Conservation (phyloP, 1,140 invertebrate genomes). For the Diorhabda carinulata region DNA sequence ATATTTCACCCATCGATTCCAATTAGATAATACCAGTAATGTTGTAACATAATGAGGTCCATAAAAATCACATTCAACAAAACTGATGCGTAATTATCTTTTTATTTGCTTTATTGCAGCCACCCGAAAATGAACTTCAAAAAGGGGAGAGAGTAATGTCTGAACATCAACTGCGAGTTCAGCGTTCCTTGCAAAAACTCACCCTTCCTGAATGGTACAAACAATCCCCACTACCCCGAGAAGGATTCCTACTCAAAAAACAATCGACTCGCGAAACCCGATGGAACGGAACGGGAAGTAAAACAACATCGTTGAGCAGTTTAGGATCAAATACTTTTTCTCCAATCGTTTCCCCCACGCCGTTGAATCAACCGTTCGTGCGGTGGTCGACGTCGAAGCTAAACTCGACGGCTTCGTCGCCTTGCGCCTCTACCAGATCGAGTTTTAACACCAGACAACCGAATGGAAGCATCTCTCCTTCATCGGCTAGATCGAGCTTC, state of each 20-base stretch:
- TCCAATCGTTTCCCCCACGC: conserved; percentile 41
- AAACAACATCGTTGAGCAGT: conserved; percentile 46
- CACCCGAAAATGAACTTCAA: conserved; percentile 88
- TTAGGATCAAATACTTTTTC: conserved; percentile 47
- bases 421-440: conserved; percentile 60
- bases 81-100: no score
- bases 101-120: conserved; percentile 56
- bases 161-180: conserved; percentile 88
- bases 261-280: conserved; percentile 30
- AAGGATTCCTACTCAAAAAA: conserved; percentile 58
- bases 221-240: conserved; percentile 68
- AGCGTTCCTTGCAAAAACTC: conserved; percentile 85
- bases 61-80: no score
- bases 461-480: conserved; percentile 45
- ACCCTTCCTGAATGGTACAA: conserved; percentile 95
- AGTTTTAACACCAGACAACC: conserved; percentile 55
- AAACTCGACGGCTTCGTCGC: conserved; percentile 69
- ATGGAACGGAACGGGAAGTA: conserved; percentile 45
- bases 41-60: no score
- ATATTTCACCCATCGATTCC: no score
- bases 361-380: conserved; percentile 55
- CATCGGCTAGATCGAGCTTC: conserved; percentile 58
- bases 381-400: conserved; percentile 82
- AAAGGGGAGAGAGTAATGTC: conserved; percentile 77
- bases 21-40: no score